Conservation (phyloP, 2,113 vertebrate species). For the Hemicordylus capensis region DNA sequence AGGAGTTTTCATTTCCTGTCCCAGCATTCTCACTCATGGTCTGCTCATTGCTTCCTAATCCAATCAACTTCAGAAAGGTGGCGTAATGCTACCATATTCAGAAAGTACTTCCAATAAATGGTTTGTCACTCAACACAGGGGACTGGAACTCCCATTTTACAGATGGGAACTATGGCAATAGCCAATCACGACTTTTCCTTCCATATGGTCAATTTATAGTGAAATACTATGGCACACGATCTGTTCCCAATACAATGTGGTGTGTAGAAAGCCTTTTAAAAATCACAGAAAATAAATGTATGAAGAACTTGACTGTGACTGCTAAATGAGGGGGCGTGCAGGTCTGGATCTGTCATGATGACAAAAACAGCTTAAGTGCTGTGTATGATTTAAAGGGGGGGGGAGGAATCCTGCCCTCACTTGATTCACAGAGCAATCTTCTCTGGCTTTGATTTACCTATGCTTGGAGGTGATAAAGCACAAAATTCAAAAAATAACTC, state of each 20-base stretch:
- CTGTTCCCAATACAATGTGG: no score
- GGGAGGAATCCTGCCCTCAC: background rate
- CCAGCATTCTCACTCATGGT: background rate
- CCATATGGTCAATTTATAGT: background rate
- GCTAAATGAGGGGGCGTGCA: background rate
- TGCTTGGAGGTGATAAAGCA: conserved; percentile 22
- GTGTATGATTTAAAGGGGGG: background rate
- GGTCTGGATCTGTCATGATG: background rate
- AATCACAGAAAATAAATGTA: background rate
- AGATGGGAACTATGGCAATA: no score
- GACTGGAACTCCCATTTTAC: no score
- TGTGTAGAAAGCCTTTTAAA: background rate
- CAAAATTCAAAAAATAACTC: conserved; percentile 12
- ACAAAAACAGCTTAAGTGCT: conserved; percentile 17
- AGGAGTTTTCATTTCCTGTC: background rate
- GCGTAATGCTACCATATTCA: background rate
- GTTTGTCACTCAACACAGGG: no score
- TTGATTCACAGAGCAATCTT: conserved; percentile 37
- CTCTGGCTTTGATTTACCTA: conserved; percentile 32
- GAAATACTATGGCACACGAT: background rate
- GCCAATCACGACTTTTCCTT: no score
- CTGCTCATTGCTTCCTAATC: background rate
- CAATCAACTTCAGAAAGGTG: background rate
- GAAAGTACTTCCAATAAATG: no score
- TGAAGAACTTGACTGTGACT: background rate